Evolutionary conservation across 2,113 vertebrate species (phyloP).

Genomic region (Bos javanicus): DNA sequence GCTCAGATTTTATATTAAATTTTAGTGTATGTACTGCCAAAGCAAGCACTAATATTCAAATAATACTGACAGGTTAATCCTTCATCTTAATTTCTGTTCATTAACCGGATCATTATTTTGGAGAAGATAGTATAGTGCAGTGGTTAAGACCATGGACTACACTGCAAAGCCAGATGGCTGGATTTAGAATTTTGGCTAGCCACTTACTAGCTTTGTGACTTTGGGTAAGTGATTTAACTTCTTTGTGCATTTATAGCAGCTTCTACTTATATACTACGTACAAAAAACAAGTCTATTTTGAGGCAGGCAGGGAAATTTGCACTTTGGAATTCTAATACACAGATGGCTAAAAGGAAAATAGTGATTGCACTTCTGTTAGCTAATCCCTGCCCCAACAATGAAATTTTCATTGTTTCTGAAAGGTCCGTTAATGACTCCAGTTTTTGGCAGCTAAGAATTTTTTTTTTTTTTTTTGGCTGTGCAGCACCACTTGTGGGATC

Average conservation of each 20-base stretch:
- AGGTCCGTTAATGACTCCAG: not conserved
- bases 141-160: not conserved
- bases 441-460: not conserved
- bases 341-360: not conserved
- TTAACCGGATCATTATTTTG: not conserved
- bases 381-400: not conserved
- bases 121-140: not conserved
- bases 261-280: not conserved
- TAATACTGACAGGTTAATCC: not conserved
- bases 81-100: conserved; percentile 1
- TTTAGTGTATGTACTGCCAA: not conserved
- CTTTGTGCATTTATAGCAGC: not conserved
- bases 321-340: not conserved
- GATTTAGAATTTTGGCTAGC: not conserved
- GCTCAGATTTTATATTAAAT: not conserved
- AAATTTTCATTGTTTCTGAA: conserved; percentile 21
- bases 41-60: not conserved
- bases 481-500: not conserved
- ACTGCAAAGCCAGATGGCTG: not conserved
- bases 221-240: not conserved
- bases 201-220: not conserved
- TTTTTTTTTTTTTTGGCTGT: not conserved
- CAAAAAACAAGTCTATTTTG: not conserved
- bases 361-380: not conserved
- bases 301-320: not conserved